These are phyloP conservation scores for Lethenteron camtschaticum DNA, from an alignment of 2,113 vertebrate genomes.

Conservation along the genomic window DNA sequence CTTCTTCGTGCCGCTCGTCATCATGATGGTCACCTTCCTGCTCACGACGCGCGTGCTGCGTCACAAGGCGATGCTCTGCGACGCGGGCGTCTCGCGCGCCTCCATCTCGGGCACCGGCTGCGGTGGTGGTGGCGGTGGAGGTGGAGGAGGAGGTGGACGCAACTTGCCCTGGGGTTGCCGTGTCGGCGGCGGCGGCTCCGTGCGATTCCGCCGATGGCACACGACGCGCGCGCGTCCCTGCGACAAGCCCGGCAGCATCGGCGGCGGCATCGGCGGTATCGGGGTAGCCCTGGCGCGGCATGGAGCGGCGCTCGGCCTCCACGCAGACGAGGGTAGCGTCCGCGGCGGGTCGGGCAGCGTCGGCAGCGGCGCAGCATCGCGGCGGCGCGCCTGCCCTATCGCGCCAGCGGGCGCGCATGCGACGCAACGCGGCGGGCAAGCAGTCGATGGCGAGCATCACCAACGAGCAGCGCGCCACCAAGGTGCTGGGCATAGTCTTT, in stretches of 20 bases:
- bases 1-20: conserved; percentile 69
- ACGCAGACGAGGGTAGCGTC: conserved; percentile 23
- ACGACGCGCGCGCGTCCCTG: neutral
- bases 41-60: conserved; percentile 63
- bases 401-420: conserved; percentile 40
- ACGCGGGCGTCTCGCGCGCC: neutral
- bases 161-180: neutral
- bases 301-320: conserved; percentile 41
- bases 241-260: neutral
- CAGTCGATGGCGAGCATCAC: conserved; percentile 73
- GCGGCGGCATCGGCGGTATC: conserved; percentile 38
- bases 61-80: conserved; percentile 36
- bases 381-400: conserved; percentile 28
- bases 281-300: conserved; percentile 28
- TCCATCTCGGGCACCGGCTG: conserved; percentile 41
- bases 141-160: neutral
- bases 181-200: neutral
- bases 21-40: conserved; percentile 85
- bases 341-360: conserved; percentile 20
- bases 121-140: conserved; percentile 22
- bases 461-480: conserved; percentile 83
- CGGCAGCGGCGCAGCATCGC: conserved; percentile 42
- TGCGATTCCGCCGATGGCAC: neutral
- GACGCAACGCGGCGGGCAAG: conserved; percentile 52
- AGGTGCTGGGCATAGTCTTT: conserved; percentile 87